These are phyloP conservation scores for Meriones unguiculatus DNA, from an alignment of 2,113 vertebrate genomes.

Conservation along the genomic window DNA sequence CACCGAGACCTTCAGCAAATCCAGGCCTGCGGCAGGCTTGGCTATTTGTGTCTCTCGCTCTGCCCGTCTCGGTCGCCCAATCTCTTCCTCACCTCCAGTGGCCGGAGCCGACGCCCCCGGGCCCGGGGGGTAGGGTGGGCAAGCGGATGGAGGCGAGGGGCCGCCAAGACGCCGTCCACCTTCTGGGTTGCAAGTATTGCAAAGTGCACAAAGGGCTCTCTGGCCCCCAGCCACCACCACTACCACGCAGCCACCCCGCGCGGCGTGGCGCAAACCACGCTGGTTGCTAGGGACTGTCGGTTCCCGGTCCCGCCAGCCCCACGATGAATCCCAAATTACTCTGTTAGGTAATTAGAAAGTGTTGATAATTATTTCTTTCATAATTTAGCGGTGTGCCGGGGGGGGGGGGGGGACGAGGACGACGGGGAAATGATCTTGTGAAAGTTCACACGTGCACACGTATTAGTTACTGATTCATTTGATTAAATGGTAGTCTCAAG, in stretches of 20 bases:
- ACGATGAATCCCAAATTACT: conserved; percentile 88
- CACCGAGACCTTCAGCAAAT: conserved; percentile 46
- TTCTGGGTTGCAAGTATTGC: conserved; percentile 19
- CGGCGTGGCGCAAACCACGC: conserved; percentile 70
- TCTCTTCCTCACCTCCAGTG: conserved; percentile 38
- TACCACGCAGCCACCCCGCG: conserved; percentile 22
- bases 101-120: background rate
- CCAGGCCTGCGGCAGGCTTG: background rate
- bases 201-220: conserved; percentile 31
- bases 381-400: conserved; percentile 88
- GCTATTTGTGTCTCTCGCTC: background rate
- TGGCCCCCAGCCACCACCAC: background rate
- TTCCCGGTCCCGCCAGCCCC: conserved; percentile 81
- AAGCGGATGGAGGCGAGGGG: conserved; percentile 19
- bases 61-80: conserved; percentile 11
- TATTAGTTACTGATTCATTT: conserved; percentile 95
- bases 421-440: conserved; percentile 88
- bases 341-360: conserved; percentile 90
- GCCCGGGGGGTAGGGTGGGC: background rate
- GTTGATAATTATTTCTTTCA: conserved; percentile 90
- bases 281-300: conserved; percentile 80
- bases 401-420: conserved; percentile 82
- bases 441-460: conserved; percentile 93
- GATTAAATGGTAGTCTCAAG: conserved; percentile 97
- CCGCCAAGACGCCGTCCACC: background rate